Percentiles rank a stretch among this genome's conserved stretches.
Evolutionary conservation across 2,113 vertebrate species (phyloP).

Genomic region (Ursus arctos): DNA sequence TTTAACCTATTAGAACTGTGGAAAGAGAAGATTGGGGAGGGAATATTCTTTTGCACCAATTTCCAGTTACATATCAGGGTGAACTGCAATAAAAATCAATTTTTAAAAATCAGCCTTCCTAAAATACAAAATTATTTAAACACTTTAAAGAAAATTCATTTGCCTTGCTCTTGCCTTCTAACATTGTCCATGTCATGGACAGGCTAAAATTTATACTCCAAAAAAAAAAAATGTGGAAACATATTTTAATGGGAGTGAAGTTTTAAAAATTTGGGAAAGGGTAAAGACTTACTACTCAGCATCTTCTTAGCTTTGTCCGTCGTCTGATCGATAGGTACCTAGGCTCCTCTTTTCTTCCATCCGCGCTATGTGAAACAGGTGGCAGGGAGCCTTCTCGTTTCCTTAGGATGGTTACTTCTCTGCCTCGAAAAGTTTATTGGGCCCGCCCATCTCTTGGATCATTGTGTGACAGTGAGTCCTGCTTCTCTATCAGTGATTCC

Average conservation of each 20-base stretch:
- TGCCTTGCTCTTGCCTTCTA: constrained; percentile 67
- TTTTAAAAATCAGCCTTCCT: constrained; percentile 32
- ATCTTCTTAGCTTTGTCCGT: constrained; percentile 28
- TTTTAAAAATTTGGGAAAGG: not conserved
- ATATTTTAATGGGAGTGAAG: constrained; percentile 25
- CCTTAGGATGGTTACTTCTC: not conserved
- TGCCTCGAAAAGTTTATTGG: not conserved
- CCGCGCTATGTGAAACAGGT: not conserved
- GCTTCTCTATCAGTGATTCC: not conserved
- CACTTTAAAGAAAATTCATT: constrained; percentile 59
- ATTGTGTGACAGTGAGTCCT: not conserved
- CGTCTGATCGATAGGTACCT: not conserved
- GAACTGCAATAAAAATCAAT: not conserved
- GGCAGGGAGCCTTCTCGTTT: not conserved
- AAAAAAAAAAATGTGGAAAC: not conserved
- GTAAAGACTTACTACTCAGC: not conserved
- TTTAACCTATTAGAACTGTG: constrained; percentile 31
- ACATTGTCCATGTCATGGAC: constrained; percentile 51
- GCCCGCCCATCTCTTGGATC: not conserved
- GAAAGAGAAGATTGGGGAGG: not conserved
- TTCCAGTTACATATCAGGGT: constrained; percentile 16
- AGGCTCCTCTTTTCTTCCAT: not conserved
- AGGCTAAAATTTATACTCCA: constrained; percentile 19
- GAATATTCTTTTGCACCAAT: constrained; percentile 21
- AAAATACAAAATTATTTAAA: constrained; percentile 43